phyloP scores from a whole-genome alignment of 2,113 vertebrate species.

The Eleginops maclovinus region DNA sequence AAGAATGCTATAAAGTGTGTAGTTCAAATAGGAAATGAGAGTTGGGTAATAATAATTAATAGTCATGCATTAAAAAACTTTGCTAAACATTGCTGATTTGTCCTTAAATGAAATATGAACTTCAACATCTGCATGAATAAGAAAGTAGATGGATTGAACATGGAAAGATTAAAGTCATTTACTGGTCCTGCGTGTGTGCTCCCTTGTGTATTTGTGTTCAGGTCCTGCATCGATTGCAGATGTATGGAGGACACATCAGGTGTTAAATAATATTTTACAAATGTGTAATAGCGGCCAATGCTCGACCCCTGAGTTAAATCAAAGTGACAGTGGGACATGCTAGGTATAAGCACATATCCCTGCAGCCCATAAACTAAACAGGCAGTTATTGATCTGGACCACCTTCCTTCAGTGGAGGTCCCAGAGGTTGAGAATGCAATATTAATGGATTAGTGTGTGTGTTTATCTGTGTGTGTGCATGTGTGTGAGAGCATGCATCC shows the following conservation, averaged over 20 bases:
- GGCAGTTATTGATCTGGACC: constrained; percentile 83
- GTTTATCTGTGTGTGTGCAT: constrained; percentile 38
- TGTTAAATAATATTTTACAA: constrained; percentile 81
- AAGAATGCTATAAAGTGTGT: background rate
- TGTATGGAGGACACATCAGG: constrained; percentile 70
- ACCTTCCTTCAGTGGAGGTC: constrained; percentile 66
- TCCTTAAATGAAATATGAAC: constrained; percentile 31
- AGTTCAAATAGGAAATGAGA: background rate
- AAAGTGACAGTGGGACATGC: constrained; percentile 70
- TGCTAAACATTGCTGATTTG: constrained; percentile 8
- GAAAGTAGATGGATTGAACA: constrained; percentile 16
- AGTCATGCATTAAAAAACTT: background rate
- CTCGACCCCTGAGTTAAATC: constrained; percentile 79
- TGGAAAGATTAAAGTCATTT: constrained; percentile 37
- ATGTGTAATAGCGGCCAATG: constrained; percentile 68
- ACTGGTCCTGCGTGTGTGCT: background rate
- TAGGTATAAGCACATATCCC: constrained; percentile 68
- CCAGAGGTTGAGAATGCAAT: constrained; percentile 70
- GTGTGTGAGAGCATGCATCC: constrained; percentile 32
- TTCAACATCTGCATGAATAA: constrained; percentile 25
- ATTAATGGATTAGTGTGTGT: constrained; percentile 72
- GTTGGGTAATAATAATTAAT: background rate
- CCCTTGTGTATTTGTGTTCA: constrained; percentile 48
- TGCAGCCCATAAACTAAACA: constrained; percentile 82
- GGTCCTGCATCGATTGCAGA: constrained; percentile 61